phyloP scores from a whole-genome alignment of 2,888 invertebrate species.

The Lampropteryx suffumata region DNA sequence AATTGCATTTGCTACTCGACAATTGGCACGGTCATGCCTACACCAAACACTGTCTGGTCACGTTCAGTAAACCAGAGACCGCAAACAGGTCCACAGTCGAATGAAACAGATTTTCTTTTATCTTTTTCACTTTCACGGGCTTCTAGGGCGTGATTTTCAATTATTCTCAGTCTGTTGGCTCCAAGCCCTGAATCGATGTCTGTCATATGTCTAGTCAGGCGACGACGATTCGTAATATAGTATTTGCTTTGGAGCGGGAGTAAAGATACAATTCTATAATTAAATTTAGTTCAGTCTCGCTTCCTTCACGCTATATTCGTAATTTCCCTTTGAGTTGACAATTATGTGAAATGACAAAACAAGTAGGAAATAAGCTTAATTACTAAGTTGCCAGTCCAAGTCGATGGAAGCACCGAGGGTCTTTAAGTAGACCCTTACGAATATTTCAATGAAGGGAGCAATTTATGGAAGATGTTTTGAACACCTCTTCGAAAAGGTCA shows the following conservation, averaged over 20 bases:
- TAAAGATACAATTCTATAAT: constrained; percentile 30
- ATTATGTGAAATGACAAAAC: constrained; percentile 67
- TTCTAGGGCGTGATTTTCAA: constrained; percentile 58
- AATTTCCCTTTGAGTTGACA: constrained; percentile 41
- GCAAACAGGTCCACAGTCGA: constrained; percentile 71
- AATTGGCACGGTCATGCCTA: constrained; percentile 62
- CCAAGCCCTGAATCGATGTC: constrained; percentile 52
- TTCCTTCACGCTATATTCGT: background rate
- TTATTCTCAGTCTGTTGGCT: constrained; percentile 54
- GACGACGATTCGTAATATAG: constrained; percentile 42
- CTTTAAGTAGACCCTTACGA: constrained; percentile 68
- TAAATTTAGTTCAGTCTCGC: constrained; percentile 13
- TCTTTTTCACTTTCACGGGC: constrained; percentile 63
- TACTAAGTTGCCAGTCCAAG: constrained; percentile 71
- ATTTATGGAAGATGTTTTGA: constrained; percentile 68
- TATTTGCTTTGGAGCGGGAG: constrained; percentile 42
- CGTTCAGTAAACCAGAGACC: constrained; percentile 75
- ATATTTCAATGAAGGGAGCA: constrained; percentile 70
- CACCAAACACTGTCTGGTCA: constrained; percentile 72
- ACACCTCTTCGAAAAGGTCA: constrained; percentile 54
- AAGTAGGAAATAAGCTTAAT: constrained; percentile 77
- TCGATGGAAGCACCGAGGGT: constrained; percentile 61
- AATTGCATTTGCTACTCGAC: constrained; percentile 50
- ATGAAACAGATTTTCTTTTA: constrained; percentile 62
- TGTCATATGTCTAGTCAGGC: constrained; percentile 57